phyloP scores from a whole-genome alignment of 2,888 invertebrate genomes.

The Lysandra bellargus region DNA sequence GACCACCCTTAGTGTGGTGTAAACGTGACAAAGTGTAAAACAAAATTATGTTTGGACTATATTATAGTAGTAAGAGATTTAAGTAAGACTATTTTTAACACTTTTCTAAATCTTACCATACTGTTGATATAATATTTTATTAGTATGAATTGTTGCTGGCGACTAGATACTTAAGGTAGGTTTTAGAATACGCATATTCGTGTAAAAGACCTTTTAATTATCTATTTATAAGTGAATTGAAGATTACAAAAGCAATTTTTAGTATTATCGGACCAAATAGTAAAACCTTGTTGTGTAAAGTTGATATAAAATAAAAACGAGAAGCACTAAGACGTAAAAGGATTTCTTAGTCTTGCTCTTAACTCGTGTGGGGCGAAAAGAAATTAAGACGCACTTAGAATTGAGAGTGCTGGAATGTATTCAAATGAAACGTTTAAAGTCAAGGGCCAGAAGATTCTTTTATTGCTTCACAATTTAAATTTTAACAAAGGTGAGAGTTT shows the following conservation, averaged over 20 bases:
- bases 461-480: not conserved
- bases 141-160: too few relatives aligned
- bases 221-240: too few relatives aligned
- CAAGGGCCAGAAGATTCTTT: conserved; percentile 10
- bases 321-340: not conserved
- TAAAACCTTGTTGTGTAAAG: not conserved
- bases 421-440: conserved; percentile 7
- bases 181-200: too few relatives aligned
- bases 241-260: too few relatives aligned
- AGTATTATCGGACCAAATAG: not conserved
- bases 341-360: not conserved
- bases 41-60: not conserved
- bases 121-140: not conserved
- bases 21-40: not conserved
- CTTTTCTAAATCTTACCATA: not conserved
- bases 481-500: not conserved
- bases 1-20: not conserved
- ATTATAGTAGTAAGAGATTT: not conserved
- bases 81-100: not conserved
- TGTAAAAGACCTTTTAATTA: too few relatives aligned
- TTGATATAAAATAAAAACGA: not conserved
- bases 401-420: not conserved
- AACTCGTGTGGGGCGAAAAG: not conserved
- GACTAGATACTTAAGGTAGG: too few relatives aligned
- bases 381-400: conserved; percentile 4